Base-by-base conservation (phyloP, 2,888 invertebrate species). In the Drosophila kambysellisi region DNA sequence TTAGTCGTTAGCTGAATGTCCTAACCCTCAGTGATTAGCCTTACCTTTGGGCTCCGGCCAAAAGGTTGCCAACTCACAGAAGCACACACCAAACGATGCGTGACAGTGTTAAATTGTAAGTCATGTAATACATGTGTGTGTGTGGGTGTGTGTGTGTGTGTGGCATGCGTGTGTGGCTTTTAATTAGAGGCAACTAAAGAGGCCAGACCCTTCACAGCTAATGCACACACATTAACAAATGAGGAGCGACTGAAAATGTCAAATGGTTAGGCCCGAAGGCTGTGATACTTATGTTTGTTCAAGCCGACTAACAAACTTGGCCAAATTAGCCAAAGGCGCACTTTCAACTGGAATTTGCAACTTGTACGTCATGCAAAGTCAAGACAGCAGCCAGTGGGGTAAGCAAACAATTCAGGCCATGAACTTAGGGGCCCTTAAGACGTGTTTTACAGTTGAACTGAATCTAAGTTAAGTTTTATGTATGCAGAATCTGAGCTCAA, bases 91-190 rank as follows among this genome's bases (percentile, higher is more conserved):
- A 88, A 80, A 76, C 88, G 85, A 85, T 85, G 85, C 85, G 85
- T 85, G 89, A 88, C 89, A 88, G 89, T 89, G 85, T 82, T 89
- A 85, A 85, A 80, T 80, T 84, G 85, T 71, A 68, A 68, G 72
- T 60, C 81, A 70, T 70, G 32, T 52, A 37, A 46, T 20, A 50
- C 39, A 52, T 33, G 25, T 37, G n/a, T 29, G 8, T n/a, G 12
- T 15, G 41, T 41, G 32, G 29, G 29, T 41, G 41, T 62, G 50
- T 46, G 41, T 52, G 57, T 65, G 62, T 57, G 54, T 52, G 53
- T 29, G 20, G 17, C 8, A 53, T 48, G 62, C 43, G 57, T 52
- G 60, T 54, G 37, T 61, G 70, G 58, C 87, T 86, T 87, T 87
- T 90, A 87, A 87, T 87, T 90, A 87, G 90, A 88, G 83, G 52